phyloP scores from a whole-genome alignment of 2,113 vertebrate species.

The Plotosus lineatus region DNA sequence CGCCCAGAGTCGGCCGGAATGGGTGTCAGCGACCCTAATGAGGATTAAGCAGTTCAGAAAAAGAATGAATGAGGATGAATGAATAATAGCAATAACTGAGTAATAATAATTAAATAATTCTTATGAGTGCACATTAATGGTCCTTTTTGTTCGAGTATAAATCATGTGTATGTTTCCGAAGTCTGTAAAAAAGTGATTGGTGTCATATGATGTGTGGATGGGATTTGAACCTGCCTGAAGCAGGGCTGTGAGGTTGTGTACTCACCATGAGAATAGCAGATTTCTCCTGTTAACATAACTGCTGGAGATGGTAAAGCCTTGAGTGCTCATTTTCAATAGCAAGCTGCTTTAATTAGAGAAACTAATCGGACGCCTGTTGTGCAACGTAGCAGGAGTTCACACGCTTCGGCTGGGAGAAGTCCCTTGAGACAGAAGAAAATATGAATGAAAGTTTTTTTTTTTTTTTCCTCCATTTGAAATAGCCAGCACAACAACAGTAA shows the following conservation, averaged over 20 bases:
- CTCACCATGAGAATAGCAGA: background rate
- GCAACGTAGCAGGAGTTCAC: background rate
- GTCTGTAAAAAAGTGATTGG: background rate
- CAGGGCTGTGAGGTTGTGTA: background rate
- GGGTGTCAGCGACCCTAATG: too few species aligned
- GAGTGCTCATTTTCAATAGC: slow-evolving; percentile 23
- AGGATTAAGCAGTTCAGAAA: too few species aligned
- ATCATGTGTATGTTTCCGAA: background rate
- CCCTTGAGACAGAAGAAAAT: background rate
- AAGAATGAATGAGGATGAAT: too few species aligned
- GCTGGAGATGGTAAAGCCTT: slow-evolving; percentile 32
- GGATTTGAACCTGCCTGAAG: background rate
- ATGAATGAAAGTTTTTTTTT: background rate
- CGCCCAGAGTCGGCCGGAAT: too few species aligned
- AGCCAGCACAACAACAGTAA: background rate
- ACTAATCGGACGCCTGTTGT: slow-evolving; percentile 42
- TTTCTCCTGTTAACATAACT: slow-evolving; percentile 36
- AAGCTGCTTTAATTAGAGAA: slow-evolving; percentile 38
- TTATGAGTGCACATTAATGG: too few species aligned
- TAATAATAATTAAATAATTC: too few species aligned
- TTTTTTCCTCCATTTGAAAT: background rate
- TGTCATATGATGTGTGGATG: background rate
- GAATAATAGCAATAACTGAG: too few species aligned
- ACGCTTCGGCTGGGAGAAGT: background rate
- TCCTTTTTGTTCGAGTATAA: background rate